A percentile compares a stretch with the other conserved stretches of the same genome.
These are phyloP conservation scores for Stenodera caucasica DNA, from an alignment of 2,888 invertebrate genomes.

Conservation along the genomic window DNA sequence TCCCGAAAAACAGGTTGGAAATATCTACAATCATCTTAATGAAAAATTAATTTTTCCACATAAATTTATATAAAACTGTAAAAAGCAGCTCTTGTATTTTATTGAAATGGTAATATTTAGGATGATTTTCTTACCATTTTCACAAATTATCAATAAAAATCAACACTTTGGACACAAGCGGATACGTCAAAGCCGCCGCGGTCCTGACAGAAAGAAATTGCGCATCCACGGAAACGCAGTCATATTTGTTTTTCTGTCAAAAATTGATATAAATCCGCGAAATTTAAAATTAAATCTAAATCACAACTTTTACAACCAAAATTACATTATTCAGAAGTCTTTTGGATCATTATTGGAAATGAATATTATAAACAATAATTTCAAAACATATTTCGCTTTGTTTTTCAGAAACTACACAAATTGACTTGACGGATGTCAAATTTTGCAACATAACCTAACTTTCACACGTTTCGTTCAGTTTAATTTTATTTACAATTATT, in stretches of 20 bases:
- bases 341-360: too few species aligned
- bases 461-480: not conserved
- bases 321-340: too few species aligned
- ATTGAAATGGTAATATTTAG: slow-evolving; percentile 27
- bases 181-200: slow-evolving; percentile 38
- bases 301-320: too few species aligned
- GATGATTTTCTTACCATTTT: slow-evolving; percentile 46
- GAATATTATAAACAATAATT: not conserved
- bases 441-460: not conserved
- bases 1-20: not conserved
- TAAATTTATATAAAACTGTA: not conserved
- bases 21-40: slow-evolving; percentile 30
- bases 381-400: too few species aligned
- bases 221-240: slow-evolving; percentile 38
- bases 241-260: slow-evolving; percentile 14
- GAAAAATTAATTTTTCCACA: not conserved
- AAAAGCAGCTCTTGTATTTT: not conserved
- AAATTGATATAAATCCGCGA: not conserved
- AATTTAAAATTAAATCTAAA: not conserved
- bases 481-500: not conserved
- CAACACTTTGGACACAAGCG: slow-evolving; percentile 38
- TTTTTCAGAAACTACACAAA: not conserved
- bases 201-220: slow-evolving; percentile 43
- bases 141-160: slow-evolving; percentile 36
- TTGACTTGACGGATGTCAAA: not conserved